Percentiles rank a stretch among this genome's conserved stretches.
Conservation (phyloP, 2,113 vertebrate species). For the Cercocebus atys region DNA sequence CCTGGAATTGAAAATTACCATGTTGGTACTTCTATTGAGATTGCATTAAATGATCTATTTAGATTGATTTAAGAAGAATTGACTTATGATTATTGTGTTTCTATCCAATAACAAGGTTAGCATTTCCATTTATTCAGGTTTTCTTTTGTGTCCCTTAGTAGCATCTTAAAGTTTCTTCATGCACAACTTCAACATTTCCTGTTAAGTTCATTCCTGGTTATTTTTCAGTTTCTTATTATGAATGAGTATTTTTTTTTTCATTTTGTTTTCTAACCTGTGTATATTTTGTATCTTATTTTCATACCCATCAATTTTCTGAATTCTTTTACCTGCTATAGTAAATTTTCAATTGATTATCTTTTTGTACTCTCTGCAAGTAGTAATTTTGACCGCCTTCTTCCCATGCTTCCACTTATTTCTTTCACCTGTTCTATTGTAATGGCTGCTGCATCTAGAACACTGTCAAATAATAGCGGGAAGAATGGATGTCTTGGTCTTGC, state of each 20-base stretch:
- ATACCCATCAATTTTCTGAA: background rate
- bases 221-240: background rate
- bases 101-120: background rate
- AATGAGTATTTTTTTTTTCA: background rate
- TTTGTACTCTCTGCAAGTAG: background rate
- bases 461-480: background rate
- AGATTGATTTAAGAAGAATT: constrained; percentile 5
- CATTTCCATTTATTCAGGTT: constrained; percentile 1
- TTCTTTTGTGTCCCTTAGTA: background rate
- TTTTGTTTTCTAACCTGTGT: constrained; percentile 14
- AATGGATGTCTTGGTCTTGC: background rate
- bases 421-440: background rate
- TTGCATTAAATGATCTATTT: background rate
- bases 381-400: background rate
- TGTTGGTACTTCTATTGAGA: background rate
- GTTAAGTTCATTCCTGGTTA: background rate
- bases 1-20: constrained; percentile 4
- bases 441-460: background rate
- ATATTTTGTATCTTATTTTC: background rate
- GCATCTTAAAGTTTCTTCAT: background rate
- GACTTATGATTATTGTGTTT: constrained; percentile 2
- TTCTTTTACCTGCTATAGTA: background rate
- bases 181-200: background rate
- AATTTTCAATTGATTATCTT: background rate
- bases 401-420: background rate